phyloP scores from a whole-genome alignment of 1,140 invertebrate genomes.

The Bombus impatiens region DNA sequence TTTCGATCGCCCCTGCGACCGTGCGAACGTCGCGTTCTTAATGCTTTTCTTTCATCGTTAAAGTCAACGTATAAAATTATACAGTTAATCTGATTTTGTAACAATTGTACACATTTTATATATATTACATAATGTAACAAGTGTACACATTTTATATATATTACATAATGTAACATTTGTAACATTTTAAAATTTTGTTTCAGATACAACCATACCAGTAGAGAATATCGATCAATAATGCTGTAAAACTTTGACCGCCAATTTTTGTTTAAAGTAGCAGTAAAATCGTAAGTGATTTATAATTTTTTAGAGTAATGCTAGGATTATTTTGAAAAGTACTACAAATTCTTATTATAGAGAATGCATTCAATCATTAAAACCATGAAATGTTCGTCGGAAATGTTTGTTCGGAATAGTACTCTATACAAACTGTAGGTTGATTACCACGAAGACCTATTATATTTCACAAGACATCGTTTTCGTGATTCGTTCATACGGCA shows the following conservation, averaged over 20 bases:
- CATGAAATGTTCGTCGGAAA: background rate
- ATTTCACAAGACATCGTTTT: background rate
- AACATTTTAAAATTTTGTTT: background rate
- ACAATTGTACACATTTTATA: too few species aligned
- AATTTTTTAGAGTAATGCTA: background rate
- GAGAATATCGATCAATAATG: conserved; percentile 2
- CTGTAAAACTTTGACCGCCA: conserved; percentile 4
- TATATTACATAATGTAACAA: too few species aligned
- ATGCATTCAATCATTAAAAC: background rate
- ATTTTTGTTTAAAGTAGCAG: background rate
- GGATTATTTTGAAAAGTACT: background rate
- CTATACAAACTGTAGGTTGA: background rate
- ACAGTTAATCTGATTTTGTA: too few species aligned
- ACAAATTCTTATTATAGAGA: background rate
- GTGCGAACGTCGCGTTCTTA: conserved; percentile 5
- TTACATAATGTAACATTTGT: background rate
- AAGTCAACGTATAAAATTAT: too few species aligned
- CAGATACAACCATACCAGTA: background rate
- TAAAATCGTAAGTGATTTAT: conserved; percentile 24
- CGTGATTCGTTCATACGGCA: background rate
- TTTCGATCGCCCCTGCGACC: background rate
- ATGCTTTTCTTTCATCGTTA: too few species aligned
- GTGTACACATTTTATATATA: too few species aligned
- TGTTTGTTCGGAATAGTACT: background rate
- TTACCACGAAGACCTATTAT: background rate